A percentile compares a stretch with the other conserved stretches of the same genome.
phyloP scores from a whole-genome alignment of 2,888 invertebrate species.

The Drosophila monieri region DNA sequence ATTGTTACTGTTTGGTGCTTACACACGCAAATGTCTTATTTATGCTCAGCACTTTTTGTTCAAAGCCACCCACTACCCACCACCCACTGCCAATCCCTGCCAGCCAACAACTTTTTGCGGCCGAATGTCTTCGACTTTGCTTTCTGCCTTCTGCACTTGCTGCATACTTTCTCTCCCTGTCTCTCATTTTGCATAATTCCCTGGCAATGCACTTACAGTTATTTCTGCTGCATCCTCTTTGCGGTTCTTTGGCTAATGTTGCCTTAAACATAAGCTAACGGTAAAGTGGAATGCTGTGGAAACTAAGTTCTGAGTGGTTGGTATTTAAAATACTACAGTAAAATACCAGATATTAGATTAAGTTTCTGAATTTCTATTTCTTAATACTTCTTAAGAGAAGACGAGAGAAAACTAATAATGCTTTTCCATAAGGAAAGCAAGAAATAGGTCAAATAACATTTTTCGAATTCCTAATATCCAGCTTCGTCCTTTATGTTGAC shows the following conservation, averaged over 20 bases:
- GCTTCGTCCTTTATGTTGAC: slow-evolving; percentile 1
- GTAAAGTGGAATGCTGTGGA: slow-evolving; percentile 1
- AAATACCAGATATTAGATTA: neutral
- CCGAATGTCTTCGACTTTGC: slow-evolving; percentile 59
- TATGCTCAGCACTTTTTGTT: slow-evolving; percentile 78
- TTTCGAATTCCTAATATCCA: neutral
- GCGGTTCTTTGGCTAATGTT: slow-evolving; percentile 63
- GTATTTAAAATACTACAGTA: neutral
- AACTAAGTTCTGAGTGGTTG: neutral
- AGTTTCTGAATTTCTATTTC: neutral
- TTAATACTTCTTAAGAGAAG: neutral
- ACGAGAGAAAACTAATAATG: neutral
- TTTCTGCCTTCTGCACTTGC: slow-evolving; percentile 43
- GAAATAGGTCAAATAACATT: neutral
- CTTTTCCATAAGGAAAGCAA: neutral
- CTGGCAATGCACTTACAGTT: slow-evolving; percentile 29
- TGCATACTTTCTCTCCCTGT: neutral
- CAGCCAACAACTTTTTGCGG: slow-evolving; percentile 32
- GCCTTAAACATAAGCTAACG: slow-evolving; percentile 35
- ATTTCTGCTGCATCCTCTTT: slow-evolving; percentile 32
- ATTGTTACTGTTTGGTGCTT: slow-evolving; percentile 52
- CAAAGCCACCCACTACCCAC: slow-evolving; percentile 28
- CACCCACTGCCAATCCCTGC: slow-evolving; percentile 24
- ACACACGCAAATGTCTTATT: slow-evolving; percentile 78
- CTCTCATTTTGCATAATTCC: slow-evolving; percentile 1